Evolutionary conservation across 2,797 vertebrate genomes (phyloP).

Genomic region (Enteromius mattozi): DNA sequence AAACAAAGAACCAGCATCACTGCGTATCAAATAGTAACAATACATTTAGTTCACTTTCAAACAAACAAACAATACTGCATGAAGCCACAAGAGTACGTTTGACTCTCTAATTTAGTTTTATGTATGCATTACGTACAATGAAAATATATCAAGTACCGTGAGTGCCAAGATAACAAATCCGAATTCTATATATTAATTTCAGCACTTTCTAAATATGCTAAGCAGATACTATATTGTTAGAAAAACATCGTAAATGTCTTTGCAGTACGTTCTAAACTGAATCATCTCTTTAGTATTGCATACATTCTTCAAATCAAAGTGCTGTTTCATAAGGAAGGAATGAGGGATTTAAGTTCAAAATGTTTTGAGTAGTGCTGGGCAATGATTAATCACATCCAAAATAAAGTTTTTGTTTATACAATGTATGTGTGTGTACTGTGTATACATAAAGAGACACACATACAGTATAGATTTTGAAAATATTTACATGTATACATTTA

Average conservation of each 20-base stretch:
- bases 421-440: too few relatives aligned
- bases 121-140: background rate
- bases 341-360: background rate
- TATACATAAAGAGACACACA: too few relatives aligned
- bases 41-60: conserved; percentile 35
- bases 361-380: background rate
- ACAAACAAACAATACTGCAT: conserved; percentile 20
- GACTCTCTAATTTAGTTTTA: conserved; percentile 12
- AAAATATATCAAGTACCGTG: conserved; percentile 8
- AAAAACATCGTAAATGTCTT: background rate
- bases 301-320: conserved; percentile 11
- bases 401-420: too few relatives aligned
- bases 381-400: too few relatives aligned
- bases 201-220: conserved; percentile 9
- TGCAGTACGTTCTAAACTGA: background rate
- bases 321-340: background rate
- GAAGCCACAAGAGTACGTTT: conserved; percentile 3
- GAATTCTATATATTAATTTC: conserved; percentile 13
- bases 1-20: conserved; percentile 12
- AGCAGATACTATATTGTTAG: background rate
- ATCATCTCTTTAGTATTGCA: conserved; percentile 8
- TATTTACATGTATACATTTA: too few relatives aligned
- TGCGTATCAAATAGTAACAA: conserved; percentile 3
- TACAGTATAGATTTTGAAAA: too few relatives aligned
- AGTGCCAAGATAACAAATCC: background rate